Base-by-base conservation (phyloP, 2,113 vertebrate species). In the Illadopsis cleaveri region DNA sequence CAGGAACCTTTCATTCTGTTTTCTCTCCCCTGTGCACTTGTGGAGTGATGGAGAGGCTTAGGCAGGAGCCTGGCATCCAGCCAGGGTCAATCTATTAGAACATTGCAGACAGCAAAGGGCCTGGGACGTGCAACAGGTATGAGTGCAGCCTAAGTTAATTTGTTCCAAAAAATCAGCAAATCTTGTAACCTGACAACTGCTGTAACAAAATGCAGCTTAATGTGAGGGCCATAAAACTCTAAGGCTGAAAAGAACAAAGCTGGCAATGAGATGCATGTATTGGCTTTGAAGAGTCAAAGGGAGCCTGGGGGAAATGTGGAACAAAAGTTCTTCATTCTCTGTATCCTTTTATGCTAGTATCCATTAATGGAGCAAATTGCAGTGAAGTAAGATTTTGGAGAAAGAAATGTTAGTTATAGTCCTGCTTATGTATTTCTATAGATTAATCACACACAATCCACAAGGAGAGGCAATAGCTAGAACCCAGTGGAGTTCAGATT, bases 181-280 rank as follows among this genome's bases (percentile, higher is more conserved):
- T 27, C 53, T 38, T 56, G 27, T 57, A 79, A 77, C 6, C 15
- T 40, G 33, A 31, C 35, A 75, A 51, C 9, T 0, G 0, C 1
- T 35, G 42, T 76, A 62, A 69, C 28, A 82, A 94, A 82, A 58
- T 5, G 17, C 15, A 56, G 54, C 19, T 85, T 35, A 70, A 25
- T 2, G 0, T 7, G 9, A 40, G 37, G 21, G 37, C 28, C 14
- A 0, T 12, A 6, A 25, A 27, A 19, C 8, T 53, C 16, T 12
- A 7, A 28, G 37, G 23, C 35, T 48, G 53, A 40, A 64, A 44
- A 73, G 50, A 86, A 11, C n/a, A 80, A 69, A 86, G 76, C 35
- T 3, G 1, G 13, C 24, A n/a, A 61, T 47, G 50, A 54, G 23
- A 27, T 37, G 10, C 12, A 2, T 9, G 20, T 30, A 18, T 72